These are phyloP conservation scores for Hippoglossus hippoglossus DNA, from an alignment of 2,797 vertebrate genomes.

Conservation along the genomic window DNA sequence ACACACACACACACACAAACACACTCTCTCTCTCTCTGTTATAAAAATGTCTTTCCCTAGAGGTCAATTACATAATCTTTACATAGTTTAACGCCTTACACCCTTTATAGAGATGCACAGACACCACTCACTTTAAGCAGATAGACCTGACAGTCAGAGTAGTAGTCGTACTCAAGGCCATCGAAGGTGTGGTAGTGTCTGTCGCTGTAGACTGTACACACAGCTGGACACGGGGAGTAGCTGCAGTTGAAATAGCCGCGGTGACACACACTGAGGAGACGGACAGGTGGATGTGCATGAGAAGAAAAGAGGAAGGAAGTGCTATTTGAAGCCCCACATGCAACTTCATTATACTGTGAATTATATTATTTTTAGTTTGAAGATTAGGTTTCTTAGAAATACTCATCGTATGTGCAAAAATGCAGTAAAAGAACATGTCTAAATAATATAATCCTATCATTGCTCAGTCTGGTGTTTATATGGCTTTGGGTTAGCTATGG, in stretches of 20 bases:
- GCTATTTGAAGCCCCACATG: background rate
- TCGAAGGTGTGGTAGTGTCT: slow-evolving; percentile 98
- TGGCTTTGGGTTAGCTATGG: background rate
- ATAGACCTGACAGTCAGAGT: slow-evolving; percentile 96
- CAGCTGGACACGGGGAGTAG: slow-evolving; percentile 93
- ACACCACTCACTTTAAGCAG: slow-evolving; percentile 89
- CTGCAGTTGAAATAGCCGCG: slow-evolving; percentile 96
- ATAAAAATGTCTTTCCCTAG: background rate
- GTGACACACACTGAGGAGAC: slow-evolving; percentile 88
- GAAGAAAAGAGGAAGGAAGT: slow-evolving; percentile 19
- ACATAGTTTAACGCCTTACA: background rate
- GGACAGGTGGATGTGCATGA: slow-evolving; percentile 23
- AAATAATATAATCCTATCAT: background rate
- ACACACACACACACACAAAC: slow-evolving; percentile 2
- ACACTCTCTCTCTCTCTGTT: no score
- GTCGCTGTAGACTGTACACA: slow-evolving; percentile 96
- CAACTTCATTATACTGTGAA: background rate
- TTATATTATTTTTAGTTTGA: background rate
- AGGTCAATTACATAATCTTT: background rate
- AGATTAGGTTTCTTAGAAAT: background rate
- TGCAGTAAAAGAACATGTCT: background rate
- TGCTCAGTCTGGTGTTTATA: background rate
- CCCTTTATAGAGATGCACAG: background rate
- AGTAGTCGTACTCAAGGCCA: slow-evolving; percentile 95
- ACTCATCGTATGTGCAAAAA: background rate